A percentile compares a stretch with the other conserved stretches of the same genome.
These are phyloP conservation scores for Poecilobothrus nobilitatus DNA, from an alignment of 2,888 invertebrate genomes.

Conservation along the genomic window DNA sequence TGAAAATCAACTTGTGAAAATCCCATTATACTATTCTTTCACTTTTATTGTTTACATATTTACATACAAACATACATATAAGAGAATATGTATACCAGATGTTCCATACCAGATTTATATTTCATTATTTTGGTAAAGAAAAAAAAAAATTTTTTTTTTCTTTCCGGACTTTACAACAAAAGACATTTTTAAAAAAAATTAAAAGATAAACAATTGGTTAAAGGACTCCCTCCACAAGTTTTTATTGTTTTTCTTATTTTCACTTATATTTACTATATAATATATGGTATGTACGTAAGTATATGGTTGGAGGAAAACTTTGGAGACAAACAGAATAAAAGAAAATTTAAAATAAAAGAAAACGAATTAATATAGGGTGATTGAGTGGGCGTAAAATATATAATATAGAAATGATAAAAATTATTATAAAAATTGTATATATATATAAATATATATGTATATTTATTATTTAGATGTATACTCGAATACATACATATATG, in stretches of 20 bases:
- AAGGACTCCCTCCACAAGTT: too few relatives aligned
- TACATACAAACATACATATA: neutral
- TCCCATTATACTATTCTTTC: neutral
- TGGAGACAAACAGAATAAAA: too few relatives aligned
- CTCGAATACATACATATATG: neutral
- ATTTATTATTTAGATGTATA: too few relatives aligned
- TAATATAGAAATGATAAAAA: neutral
- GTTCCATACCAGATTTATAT: too few relatives aligned
- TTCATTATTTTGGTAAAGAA: too few relatives aligned
- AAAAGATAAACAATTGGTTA: too few relatives aligned
- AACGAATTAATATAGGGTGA: neutral
- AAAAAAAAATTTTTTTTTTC: neutral
- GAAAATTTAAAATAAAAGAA: neutral
- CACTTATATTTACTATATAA: neutral
- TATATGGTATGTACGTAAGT: neutral
- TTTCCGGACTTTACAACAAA: neutral
- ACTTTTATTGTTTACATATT: too few relatives aligned
- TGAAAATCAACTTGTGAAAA: neutral
- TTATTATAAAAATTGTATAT: neutral
- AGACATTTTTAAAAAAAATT: neutral
- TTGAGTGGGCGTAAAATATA: conserved; percentile 3
- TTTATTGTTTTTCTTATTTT: too few relatives aligned
- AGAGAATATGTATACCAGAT: neutral
- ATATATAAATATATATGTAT: neutral
- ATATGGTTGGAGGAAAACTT: neutral